Conservation (phyloP, 2,113 vertebrate genomes). For the Neodontobutis hainanensis region DNA sequence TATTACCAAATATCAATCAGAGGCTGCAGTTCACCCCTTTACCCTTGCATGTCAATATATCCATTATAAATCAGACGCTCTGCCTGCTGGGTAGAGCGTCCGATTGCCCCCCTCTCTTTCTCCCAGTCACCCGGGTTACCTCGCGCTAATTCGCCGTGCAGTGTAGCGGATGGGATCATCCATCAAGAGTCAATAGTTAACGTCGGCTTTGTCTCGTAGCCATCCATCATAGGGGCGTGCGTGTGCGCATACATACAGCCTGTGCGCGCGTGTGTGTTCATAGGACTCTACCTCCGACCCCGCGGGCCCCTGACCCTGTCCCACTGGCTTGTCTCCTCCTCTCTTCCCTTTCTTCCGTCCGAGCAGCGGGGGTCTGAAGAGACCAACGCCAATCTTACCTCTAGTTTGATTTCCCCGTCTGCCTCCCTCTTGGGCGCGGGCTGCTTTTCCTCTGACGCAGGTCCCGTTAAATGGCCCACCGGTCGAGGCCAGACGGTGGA, state of each 20-base stretch:
- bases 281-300: constrained; percentile 55
- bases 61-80: constrained; percentile 27
- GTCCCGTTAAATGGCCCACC: constrained; percentile 51
- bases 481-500: constrained; percentile 60
- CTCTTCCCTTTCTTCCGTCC: constrained; percentile 60
- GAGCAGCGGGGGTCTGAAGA: constrained; percentile 51
- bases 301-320: constrained; percentile 62
- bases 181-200: constrained; percentile 85
- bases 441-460: constrained; percentile 46
- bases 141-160: constrained; percentile 63
- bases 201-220: constrained; percentile 72
- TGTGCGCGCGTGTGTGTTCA: constrained; percentile 35
- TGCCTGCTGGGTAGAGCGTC: not conserved
- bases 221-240: constrained; percentile 75
- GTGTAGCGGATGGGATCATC: constrained; percentile 76
- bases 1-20: constrained; percentile 41
- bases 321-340: constrained; percentile 40
- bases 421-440: not conserved
- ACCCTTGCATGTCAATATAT: constrained; percentile 32
- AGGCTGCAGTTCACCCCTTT: constrained; percentile 18
- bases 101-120: not conserved
- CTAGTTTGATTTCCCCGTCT: constrained; percentile 40
- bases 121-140: constrained; percentile 64
- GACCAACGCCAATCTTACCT: constrained; percentile 40
- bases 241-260: not conserved